A percentile compares a stretch with the other conserved stretches of the same genome.
These are phyloP conservation scores for Petrocephalus sullivani DNA, from an alignment of 2,797 vertebrate species.

Conservation along the genomic window DNA sequence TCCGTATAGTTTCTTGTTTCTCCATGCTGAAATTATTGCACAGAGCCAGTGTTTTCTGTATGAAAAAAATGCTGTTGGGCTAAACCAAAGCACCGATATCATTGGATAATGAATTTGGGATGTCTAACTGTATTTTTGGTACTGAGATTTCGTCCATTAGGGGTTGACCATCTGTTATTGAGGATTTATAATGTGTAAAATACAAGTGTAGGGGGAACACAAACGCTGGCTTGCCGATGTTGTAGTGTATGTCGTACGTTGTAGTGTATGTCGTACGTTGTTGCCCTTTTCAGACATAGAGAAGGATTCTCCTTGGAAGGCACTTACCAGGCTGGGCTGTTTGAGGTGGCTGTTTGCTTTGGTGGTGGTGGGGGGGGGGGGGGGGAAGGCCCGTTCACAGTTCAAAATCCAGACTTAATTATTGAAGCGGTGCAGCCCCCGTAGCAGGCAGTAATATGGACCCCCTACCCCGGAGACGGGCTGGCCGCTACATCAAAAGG, in stretches of 20 bases:
- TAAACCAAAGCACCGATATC: neutral
- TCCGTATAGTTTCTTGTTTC: neutral
- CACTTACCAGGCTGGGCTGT: neutral
- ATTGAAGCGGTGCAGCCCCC: constrained; percentile 45
- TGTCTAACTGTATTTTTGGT: neutral
- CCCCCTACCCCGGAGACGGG: constrained; percentile 44
- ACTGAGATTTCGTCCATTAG: neutral
- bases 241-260: neutral
- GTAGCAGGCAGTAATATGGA: constrained; percentile 46
- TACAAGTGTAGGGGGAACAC: neutral
- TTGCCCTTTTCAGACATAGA: neutral
- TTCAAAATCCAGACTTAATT: constrained; percentile 40
- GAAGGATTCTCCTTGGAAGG: neutral
- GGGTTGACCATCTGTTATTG: constrained; percentile 14
- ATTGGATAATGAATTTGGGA: neutral
- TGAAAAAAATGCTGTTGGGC: neutral
- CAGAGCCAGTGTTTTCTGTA: neutral
- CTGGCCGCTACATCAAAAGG: constrained; percentile 42
- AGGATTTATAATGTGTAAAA: neutral
- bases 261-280: neutral
- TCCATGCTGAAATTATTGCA: neutral
- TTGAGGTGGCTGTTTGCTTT: neutral
- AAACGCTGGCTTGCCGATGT: neutral
- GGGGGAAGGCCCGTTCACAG: neutral
- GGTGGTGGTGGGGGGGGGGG: neutral